These are phyloP conservation scores for Tauraco erythrolophus DNA, from an alignment of 2,113 vertebrate genomes.

Conservation along the genomic window DNA sequence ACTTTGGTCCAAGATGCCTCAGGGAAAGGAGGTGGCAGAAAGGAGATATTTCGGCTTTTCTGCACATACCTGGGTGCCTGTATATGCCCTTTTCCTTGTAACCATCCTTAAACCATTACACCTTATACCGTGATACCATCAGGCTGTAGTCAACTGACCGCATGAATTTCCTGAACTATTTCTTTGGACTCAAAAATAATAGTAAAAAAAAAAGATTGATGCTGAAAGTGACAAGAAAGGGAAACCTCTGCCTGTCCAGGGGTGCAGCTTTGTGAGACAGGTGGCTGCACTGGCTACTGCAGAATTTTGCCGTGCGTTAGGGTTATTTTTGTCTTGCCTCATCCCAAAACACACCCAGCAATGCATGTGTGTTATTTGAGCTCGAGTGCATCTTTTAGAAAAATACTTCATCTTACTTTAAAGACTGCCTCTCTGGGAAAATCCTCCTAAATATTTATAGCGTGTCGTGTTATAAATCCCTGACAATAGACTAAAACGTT, in stretches of 20 bases:
- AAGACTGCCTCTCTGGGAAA: background rate
- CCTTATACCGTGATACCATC: background rate
- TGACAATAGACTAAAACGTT: background rate
- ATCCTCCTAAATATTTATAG: background rate
- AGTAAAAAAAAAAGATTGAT: background rate
- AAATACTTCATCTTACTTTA: background rate
- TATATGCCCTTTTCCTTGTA: background rate
- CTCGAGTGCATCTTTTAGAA: background rate
- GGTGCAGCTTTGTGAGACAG: background rate
- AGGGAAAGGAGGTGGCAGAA: background rate
- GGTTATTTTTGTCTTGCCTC: background rate
- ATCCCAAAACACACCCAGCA: background rate
- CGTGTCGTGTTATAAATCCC: background rate
- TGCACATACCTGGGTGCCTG: background rate
- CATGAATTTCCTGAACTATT: background rate
- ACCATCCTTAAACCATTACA: background rate
- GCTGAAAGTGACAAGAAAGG: background rate
- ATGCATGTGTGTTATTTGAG: background rate
- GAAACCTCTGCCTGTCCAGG: background rate
- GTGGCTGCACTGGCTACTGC: fast-evolving
- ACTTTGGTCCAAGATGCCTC: background rate
- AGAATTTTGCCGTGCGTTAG: fast-evolving
- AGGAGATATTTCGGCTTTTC: background rate
- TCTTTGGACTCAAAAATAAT: background rate
- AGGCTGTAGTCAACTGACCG: background rate